A percentile compares a stretch with the other conserved stretches of the same genome.
Conservation (phyloP, 2,888 invertebrate genomes). For the Hipparchia semele region DNA sequence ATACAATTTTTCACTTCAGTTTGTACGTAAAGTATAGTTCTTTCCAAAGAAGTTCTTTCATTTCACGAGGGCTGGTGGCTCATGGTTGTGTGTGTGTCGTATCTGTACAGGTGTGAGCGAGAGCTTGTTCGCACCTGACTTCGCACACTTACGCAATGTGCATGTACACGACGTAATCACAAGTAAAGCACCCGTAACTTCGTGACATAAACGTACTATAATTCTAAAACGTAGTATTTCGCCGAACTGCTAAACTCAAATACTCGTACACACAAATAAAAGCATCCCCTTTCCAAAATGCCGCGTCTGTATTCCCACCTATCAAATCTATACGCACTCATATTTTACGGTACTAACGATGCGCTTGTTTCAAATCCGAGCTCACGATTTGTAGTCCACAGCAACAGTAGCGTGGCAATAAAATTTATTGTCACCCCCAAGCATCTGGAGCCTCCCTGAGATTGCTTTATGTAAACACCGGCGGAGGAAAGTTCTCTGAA, state of each 20-base stretch:
- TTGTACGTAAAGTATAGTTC: too few relatives aligned
- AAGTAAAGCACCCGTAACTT: too few relatives aligned
- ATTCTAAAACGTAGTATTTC: neutral
- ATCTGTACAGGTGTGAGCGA: too few relatives aligned
- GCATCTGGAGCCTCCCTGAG: slow-evolving; percentile 76
- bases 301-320: slow-evolving; percentile 11
- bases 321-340: slow-evolving; percentile 52
- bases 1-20: too few relatives aligned
- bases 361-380: slow-evolving; percentile 73
- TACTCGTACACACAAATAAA: neutral
- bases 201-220: too few relatives aligned
- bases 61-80: too few relatives aligned
- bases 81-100: too few relatives aligned
- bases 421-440: slow-evolving; percentile 80
- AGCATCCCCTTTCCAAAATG: neutral
- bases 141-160: too few relatives aligned
- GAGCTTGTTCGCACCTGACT: too few relatives aligned
- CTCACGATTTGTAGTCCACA: slow-evolving; percentile 70
- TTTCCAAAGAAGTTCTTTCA: too few relatives aligned
- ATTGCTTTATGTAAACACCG: slow-evolving; percentile 37
- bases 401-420: slow-evolving; percentile 75
- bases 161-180: too few relatives aligned
- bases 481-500: slow-evolving; percentile 28
- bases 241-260: neutral
- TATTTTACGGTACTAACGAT: slow-evolving; percentile 48